phyloP scores from a whole-genome alignment of 2,888 invertebrate genomes.

The Eupithecia abbreviata region DNA sequence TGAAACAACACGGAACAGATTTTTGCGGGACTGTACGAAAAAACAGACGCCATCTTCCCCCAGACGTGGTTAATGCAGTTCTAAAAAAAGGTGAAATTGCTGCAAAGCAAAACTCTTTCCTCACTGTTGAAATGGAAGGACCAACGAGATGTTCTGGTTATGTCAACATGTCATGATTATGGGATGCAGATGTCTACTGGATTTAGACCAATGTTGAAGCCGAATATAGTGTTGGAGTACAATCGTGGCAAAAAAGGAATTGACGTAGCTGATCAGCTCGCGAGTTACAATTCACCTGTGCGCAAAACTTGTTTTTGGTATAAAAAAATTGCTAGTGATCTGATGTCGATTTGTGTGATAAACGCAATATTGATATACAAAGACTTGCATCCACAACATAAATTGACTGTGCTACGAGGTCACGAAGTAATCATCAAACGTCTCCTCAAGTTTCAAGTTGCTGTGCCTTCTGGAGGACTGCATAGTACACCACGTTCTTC shows the following conservation, averaged over 20 bases:
- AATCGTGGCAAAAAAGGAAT: slow-evolving; percentile 37
- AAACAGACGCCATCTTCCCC: slow-evolving; percentile 26
- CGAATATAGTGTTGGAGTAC: slow-evolving; percentile 35
- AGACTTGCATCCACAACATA: neutral
- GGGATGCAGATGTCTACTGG: slow-evolving; percentile 32
- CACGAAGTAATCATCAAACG: slow-evolving; percentile 22
- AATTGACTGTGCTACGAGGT: slow-evolving; percentile 10
- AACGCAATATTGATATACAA: slow-evolving; percentile 36
- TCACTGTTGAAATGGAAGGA: slow-evolving; percentile 30
- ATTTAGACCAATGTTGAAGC: slow-evolving; percentile 32
- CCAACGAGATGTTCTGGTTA: slow-evolving; percentile 23
- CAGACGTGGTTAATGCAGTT: slow-evolving; percentile 21
- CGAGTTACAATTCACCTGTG: slow-evolving; percentile 38
- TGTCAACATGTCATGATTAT: slow-evolving; percentile 32
- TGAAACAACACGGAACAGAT: slow-evolving; percentile 33
- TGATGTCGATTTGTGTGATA: slow-evolving; percentile 17
- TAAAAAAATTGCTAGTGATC: slow-evolving; percentile 36
- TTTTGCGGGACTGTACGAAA: slow-evolving; percentile 34
- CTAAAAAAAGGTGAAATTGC: slow-evolving; percentile 25
- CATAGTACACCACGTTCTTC: slow-evolving; percentile 20
- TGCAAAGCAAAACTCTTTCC: slow-evolving; percentile 23
- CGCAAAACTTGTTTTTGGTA: slow-evolving; percentile 38
- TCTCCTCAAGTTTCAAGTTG: slow-evolving; percentile 16
- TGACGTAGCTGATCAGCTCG: slow-evolving; percentile 37
- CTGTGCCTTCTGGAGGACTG: slow-evolving; percentile 17